Conservation (phyloP, 1,140 invertebrate species). For the Dermatophagoides farinae region DNA sequence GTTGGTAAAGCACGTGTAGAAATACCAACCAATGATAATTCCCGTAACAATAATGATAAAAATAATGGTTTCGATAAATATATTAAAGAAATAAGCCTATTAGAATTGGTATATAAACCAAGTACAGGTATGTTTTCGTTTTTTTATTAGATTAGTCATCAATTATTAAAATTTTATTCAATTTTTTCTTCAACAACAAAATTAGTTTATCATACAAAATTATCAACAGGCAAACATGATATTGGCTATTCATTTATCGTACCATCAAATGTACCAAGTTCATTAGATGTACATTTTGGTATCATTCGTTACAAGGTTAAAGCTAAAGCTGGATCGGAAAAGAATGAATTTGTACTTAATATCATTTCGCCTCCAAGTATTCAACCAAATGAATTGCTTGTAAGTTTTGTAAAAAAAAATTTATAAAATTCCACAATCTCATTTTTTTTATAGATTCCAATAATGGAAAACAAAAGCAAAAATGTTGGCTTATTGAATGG, state of each 20-base stretch:
- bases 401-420: neutral
- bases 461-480: neutral
- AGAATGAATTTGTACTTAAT: neutral
- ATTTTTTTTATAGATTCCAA: neutral
- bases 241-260: slow-evolving; percentile 2
- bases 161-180: neutral
- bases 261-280: neutral
- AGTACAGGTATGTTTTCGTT: neutral
- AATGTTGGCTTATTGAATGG: neutral
- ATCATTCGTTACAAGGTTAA: neutral
- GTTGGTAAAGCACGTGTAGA: neutral
- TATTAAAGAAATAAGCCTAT: neutral
- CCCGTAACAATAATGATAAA: neutral
- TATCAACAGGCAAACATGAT: slow-evolving; percentile 1
- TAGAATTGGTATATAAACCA: neutral
- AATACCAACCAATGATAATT: neutral
- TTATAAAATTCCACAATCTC: neutral
- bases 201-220: neutral
- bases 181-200: neutral
- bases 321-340: neutral
- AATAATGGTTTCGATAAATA: neutral
- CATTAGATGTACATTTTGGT: neutral
- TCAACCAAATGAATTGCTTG: neutral
- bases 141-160: neutral
- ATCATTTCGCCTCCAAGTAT: neutral